Evolutionary conservation across 1,140 invertebrate genomes (phyloP).

Genomic region (Tachypleus tridentatus): DNA sequence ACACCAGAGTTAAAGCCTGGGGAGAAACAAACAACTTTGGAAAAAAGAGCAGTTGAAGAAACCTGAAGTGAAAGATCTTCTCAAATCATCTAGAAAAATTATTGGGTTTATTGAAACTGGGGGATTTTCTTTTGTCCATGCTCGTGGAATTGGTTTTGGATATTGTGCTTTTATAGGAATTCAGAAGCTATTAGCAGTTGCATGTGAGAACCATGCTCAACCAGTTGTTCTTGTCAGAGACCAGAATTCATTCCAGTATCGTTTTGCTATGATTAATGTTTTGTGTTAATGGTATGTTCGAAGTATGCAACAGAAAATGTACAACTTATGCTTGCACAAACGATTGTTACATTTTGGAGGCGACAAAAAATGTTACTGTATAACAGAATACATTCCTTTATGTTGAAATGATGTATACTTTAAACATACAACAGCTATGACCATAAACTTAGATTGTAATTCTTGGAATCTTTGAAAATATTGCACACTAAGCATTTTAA

Average conservation of each 20-base stretch:
- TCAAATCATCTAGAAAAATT: slow-evolving; percentile 8
- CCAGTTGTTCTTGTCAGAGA: slow-evolving; percentile 12
- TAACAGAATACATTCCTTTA: too few species aligned
- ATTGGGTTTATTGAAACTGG: slow-evolving; percentile 16
- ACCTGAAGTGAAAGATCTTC: slow-evolving; percentile 6
- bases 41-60: not conserved
- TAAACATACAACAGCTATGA: too few species aligned
- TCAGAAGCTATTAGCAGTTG: slow-evolving; percentile 1
- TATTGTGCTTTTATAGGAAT: slow-evolving; percentile 10
- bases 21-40: not conserved
- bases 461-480: too few species aligned
- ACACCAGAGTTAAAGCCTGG: not conserved
- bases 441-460: too few species aligned
- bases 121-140: slow-evolving; percentile 7
- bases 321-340: too few species aligned
- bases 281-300: too few species aligned
- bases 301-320: too few species aligned
- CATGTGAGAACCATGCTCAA: slow-evolving; percentile 1
- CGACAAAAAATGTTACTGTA: too few species aligned
- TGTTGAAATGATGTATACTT: too few species aligned
- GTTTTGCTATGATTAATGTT: slow-evolving; percentile 6
- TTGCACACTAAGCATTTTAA: too few species aligned
- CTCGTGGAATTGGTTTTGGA: slow-evolving; percentile 10
- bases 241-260: slow-evolving; percentile 11
- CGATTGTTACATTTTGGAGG: too few species aligned